These are phyloP conservation scores for Nyctereutes procyonoides DNA, from an alignment of 2,113 vertebrate genomes.

Conservation along the genomic window DNA sequence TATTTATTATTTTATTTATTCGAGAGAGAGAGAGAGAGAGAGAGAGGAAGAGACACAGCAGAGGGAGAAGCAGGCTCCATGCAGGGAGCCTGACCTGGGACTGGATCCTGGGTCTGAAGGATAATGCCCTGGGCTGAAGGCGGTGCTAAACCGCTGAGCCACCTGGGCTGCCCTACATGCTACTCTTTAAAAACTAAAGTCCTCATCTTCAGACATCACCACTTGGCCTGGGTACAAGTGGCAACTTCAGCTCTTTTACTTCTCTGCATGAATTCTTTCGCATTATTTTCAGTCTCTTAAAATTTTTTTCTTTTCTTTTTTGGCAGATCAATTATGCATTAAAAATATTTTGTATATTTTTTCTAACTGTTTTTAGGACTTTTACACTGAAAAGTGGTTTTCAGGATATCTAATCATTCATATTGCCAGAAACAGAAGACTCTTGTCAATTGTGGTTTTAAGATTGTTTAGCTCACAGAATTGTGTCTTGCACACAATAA, in stretches of 20 bases:
- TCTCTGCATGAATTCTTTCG: background rate
- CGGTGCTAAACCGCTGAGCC: no score
- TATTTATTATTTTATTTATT: no score
- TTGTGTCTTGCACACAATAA: background rate
- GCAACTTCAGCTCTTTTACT: background rate
- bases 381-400: slow-evolving; percentile 18
- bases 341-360: slow-evolving; percentile 49
- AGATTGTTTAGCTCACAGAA: slow-evolving; percentile 41
- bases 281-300: background rate
- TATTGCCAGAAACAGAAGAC: background rate
- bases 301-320: background rate
- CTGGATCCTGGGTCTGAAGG: no score
- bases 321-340: background rate
- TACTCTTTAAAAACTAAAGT: background rate
- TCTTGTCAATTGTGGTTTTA: background rate
- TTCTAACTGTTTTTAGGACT: background rate
- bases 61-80: no score
- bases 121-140: no score
- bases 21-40: no score
- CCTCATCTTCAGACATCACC: background rate
- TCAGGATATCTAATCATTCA: background rate
- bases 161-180: background rate
- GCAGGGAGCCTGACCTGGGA: no score
- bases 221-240: background rate
- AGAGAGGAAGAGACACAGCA: no score